Conservation (phyloP, 2,888 invertebrate species). For the Hypomecis punctinalis region DNA sequence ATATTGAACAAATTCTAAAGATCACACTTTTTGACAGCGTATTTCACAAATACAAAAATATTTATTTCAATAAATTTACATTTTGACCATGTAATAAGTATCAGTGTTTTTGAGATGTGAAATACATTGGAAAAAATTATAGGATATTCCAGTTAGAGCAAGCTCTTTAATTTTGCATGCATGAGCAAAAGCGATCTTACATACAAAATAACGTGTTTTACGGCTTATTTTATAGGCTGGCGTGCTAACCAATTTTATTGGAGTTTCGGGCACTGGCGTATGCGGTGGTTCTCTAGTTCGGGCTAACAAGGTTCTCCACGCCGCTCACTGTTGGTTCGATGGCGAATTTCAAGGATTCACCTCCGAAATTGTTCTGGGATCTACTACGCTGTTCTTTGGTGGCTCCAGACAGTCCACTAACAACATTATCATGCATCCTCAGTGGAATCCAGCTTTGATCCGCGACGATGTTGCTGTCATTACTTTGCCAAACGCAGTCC, state of each 20-base stretch:
- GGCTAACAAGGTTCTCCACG: slow-evolving; percentile 43
- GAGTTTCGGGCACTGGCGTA: slow-evolving; percentile 35
- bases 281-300: slow-evolving; percentile 57
- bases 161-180: too few species aligned
- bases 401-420: slow-evolving; percentile 50
- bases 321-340: slow-evolving; percentile 57
- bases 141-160: too few species aligned
- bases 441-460: slow-evolving; percentile 47
- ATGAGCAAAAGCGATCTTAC: background rate
- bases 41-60: too few species aligned
- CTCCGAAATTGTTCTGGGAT: slow-evolving; percentile 58
- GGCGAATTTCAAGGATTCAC: slow-evolving; percentile 51
- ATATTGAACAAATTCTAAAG: too few species aligned
- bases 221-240: slow-evolving; percentile 40
- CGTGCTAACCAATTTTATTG: slow-evolving; percentile 32
- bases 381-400: slow-evolving; percentile 52
- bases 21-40: too few species aligned
- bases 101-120: too few species aligned
- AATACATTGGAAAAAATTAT: too few species aligned
- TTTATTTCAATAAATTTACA: too few species aligned
- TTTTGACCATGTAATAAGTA: too few species aligned
- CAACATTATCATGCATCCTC: slow-evolving; percentile 48
- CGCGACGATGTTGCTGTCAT: slow-evolving; percentile 57
- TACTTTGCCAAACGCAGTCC: slow-evolving; percentile 37
- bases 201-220: background rate